These are phyloP conservation scores for Linepithema humile DNA, from an alignment of 1,140 invertebrate genomes.

Conservation along the genomic window DNA sequence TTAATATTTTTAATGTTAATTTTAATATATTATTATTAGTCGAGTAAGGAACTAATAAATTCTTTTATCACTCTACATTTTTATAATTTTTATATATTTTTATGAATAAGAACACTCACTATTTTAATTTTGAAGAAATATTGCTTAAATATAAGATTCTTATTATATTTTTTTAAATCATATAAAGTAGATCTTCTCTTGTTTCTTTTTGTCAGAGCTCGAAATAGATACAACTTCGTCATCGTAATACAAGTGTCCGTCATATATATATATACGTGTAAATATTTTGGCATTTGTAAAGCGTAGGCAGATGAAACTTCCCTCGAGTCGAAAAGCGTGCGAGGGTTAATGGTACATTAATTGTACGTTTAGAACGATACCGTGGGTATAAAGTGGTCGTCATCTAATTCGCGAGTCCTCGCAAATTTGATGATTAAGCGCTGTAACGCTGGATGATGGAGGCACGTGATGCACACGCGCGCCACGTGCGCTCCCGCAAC, in stretches of 20 bases:
- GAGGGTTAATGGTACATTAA: neutral
- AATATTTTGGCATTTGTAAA: too few relatives aligned
- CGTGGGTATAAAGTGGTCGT: neutral
- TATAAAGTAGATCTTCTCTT: neutral
- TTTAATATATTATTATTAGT: too few relatives aligned
- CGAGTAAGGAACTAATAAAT: too few relatives aligned
- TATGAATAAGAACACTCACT: neutral
- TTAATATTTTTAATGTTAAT: too few relatives aligned
- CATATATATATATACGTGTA: too few relatives aligned
- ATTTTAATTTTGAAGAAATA: neutral
- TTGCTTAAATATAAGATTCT: neutral
- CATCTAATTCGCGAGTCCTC: neutral
- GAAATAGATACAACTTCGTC: neutral
- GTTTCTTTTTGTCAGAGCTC: neutral
- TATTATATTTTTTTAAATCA: neutral
- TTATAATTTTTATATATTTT: neutral
- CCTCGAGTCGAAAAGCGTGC: neutral
- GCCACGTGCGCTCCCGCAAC: slow-evolving; percentile 26
- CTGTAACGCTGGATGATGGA: neutral
- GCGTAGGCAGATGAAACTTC: neutral
- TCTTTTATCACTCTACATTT: neutral
- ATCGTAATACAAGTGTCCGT: neutral
- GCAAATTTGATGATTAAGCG: slow-evolving; percentile 33
- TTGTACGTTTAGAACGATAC: neutral
- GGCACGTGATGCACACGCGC: slow-evolving; percentile 1